A percentile compares a stretch with the other conserved stretches of the same genome.
Conservation (phyloP, 2,888 invertebrate species). For the Apodemia duryi region DNA sequence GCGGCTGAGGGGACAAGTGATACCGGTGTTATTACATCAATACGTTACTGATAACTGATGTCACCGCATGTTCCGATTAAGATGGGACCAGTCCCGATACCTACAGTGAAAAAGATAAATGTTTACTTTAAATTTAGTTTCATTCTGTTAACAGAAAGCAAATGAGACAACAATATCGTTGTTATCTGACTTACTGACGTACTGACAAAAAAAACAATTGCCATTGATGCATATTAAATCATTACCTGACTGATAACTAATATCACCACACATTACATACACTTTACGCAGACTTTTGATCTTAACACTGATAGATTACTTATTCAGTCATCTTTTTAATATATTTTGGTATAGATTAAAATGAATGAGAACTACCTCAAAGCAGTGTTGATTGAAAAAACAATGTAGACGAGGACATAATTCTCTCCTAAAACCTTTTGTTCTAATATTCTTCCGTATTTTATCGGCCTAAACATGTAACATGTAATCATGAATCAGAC, state of each 20-base stretch:
- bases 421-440: too few species aligned
- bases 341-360: too few species aligned
- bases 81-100: neutral
- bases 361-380: too few species aligned
- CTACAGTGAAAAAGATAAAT: neutral
- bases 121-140: neutral
- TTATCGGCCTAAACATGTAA: too few species aligned
- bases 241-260: constrained; percentile 63
- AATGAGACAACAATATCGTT: neutral
- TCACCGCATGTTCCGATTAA: neutral
- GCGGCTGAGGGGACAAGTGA: constrained; percentile 45
- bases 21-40: constrained; percentile 65
- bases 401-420: too few species aligned
- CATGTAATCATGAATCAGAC: too few species aligned
- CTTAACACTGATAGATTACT: too few species aligned
- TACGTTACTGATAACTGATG: constrained; percentile 59
- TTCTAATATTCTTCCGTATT: too few species aligned
- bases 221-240: constrained; percentile 62
- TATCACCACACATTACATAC: neutral
- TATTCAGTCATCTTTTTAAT: too few species aligned
- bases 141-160: neutral
- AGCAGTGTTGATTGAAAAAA: too few species aligned
- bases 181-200: constrained; percentile 19
- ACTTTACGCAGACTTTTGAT: neutral
- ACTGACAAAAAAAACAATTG: constrained; percentile 43